phyloP scores from a whole-genome alignment of 2,888 invertebrate genomes.

The Drosophila anomelani region DNA sequence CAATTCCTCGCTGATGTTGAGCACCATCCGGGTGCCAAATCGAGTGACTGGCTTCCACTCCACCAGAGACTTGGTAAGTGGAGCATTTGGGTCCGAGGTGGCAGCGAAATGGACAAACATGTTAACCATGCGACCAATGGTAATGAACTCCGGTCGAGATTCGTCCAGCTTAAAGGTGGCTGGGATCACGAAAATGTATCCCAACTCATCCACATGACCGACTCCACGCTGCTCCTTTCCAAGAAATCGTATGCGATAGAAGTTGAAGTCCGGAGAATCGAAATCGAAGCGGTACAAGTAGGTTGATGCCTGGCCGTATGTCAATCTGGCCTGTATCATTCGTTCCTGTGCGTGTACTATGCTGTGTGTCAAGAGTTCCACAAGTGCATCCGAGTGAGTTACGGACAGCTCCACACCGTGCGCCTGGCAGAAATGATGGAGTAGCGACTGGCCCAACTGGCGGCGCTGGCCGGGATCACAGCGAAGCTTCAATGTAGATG shows the following conservation, averaged over 20 bases:
- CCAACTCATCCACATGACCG: conserved; percentile 78
- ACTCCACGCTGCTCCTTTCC: conserved; percentile 66
- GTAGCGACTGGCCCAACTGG: conserved; percentile 61
- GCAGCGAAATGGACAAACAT: conserved; percentile 76
- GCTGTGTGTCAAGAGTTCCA: conserved; percentile 64
- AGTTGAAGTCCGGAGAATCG: conserved; percentile 81
- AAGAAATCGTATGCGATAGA: conserved; percentile 67
- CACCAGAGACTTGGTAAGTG: conserved; percentile 49
- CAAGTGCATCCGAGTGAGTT: conserved; percentile 72
- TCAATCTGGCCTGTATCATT: conserved; percentile 66
- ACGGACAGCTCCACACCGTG: conserved; percentile 63
- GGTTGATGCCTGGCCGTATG: conserved; percentile 68
- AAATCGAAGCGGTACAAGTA: conserved; percentile 82
- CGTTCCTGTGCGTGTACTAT: conserved; percentile 75
- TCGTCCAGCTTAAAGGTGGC: conserved; percentile 56
- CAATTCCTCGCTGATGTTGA: conserved; percentile 75
- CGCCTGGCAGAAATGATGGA: conserved; percentile 62
- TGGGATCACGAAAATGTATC: conserved; percentile 75
- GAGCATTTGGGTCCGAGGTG: conserved; percentile 75
- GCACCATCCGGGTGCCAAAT: conserved; percentile 60
- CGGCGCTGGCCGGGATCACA: conserved; percentile 26
- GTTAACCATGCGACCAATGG: conserved; percentile 72
- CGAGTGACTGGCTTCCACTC: conserved; percentile 63
- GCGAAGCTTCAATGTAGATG: conserved; percentile 21
- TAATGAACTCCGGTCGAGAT: conserved; percentile 68